Conservation (phyloP, 2,888 invertebrate genomes). For the Nudaria mundana region DNA sequence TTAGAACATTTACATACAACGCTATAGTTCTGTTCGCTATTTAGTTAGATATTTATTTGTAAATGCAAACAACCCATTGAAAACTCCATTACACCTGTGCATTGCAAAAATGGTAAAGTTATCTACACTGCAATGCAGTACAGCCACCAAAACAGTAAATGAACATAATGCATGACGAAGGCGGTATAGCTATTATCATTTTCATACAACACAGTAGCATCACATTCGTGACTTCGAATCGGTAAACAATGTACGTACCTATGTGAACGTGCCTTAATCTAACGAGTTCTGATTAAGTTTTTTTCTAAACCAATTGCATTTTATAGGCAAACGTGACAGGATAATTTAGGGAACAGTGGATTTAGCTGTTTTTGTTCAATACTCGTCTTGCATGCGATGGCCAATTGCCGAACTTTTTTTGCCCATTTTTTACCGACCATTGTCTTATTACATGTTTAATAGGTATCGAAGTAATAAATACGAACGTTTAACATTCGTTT, state of each 20-base stretch:
- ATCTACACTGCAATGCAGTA: too few relatives aligned
- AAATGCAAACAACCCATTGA: too few relatives aligned
- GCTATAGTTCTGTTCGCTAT: too few relatives aligned
- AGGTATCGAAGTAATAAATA: conserved; percentile 54
- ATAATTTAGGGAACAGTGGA: conserved; percentile 74
- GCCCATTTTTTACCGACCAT: conserved; percentile 53
- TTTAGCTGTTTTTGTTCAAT: conserved; percentile 43
- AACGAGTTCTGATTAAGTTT: conserved; percentile 65
- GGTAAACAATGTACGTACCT: not conserved
- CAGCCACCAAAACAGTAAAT: too few relatives aligned
- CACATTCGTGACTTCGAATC: not conserved
- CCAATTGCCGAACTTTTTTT: conserved; percentile 48
- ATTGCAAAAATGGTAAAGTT: too few relatives aligned
- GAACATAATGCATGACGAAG: too few relatives aligned
- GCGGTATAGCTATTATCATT: not conserved
- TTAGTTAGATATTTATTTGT: too few relatives aligned
- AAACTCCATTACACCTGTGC: too few relatives aligned
- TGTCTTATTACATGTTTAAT: conserved; percentile 56
- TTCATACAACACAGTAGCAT: not conserved
- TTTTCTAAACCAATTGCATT: conserved; percentile 76
- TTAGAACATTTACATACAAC: too few relatives aligned
- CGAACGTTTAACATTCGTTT: conserved; percentile 53
- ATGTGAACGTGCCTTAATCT: conserved; percentile 47
- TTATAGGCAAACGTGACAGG: conserved; percentile 80
- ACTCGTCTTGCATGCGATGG: conserved; percentile 60